Conservation (phyloP, 1,140 invertebrate genomes). For the Drosophila ambigua region DNA sequence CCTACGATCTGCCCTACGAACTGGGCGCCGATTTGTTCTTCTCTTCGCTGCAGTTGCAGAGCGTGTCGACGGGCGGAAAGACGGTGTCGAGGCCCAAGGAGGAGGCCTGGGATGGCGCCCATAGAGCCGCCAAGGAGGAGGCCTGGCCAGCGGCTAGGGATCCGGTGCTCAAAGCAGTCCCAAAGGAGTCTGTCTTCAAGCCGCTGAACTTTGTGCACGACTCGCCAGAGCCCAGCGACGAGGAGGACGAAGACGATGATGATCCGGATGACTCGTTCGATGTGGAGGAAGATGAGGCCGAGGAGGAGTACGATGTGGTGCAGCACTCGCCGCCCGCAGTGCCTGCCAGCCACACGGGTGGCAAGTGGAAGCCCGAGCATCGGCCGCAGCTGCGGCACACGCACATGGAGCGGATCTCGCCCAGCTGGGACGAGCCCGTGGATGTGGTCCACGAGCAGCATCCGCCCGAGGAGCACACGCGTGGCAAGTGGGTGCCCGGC, state of each 20-base stretch:
- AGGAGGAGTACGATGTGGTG: conserved; percentile 85
- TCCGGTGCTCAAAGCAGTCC: conserved; percentile 87
- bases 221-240: conserved; percentile 76
- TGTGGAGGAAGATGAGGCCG: conserved; percentile 85
- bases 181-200: conserved; percentile 83
- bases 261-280: conserved; percentile 57
- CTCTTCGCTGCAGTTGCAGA: conserved; percentile 92
- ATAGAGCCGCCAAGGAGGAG: conserved; percentile 34
- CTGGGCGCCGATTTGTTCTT: conserved; percentile 93
- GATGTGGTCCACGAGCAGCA: conserved; percentile 77
- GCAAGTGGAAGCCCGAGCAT: conserved; percentile 88
- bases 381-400: conserved; percentile 58
- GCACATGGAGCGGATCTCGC: conserved; percentile 65
- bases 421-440: conserved; percentile 65
- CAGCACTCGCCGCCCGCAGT: conserved; percentile 84
- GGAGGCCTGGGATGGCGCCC: conserved; percentile 40
- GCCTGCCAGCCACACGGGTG: conserved; percentile 88
- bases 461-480: conserved; percentile 88
- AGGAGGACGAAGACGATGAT: conserved; percentile 84
- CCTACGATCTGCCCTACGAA: conserved; percentile 84
- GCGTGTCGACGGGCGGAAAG: conserved; percentile 86
- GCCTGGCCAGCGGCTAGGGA: conserved; percentile 72
- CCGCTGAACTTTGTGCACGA: conserved; percentile 77
- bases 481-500: conserved; percentile 91
- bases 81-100: conserved; percentile 54